These are phyloP conservation scores for Melanotus villosus DNA, from an alignment of 2,888 invertebrate genomes.

Conservation along the genomic window DNA sequence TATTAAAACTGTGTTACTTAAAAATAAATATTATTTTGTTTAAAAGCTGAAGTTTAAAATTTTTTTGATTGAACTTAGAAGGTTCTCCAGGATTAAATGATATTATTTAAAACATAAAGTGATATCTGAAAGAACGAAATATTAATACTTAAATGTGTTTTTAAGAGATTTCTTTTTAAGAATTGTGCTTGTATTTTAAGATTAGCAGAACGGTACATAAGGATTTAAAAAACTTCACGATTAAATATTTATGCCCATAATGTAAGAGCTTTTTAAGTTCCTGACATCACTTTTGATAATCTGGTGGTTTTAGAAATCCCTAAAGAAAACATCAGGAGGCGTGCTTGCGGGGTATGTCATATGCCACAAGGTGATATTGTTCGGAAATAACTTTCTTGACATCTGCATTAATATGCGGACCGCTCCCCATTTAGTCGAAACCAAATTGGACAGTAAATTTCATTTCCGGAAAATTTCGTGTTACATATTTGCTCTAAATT, in stretches of 20 bases:
- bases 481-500: neutral
- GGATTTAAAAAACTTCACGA: slow-evolving; percentile 7
- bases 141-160: no score
- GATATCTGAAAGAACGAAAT: no score
- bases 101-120: no score
- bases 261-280: neutral
- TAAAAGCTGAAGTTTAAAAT: no score
- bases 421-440: slow-evolving; percentile 10
- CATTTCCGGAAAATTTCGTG: slow-evolving; percentile 12
- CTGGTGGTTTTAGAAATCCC: slow-evolving; percentile 14
- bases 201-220: neutral
- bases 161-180: no score
- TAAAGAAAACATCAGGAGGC: neutral
- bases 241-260: slow-evolving; percentile 19
- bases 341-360: neutral
- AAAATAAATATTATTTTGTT: no score
- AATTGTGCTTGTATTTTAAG: neutral
- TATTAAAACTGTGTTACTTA: no score
- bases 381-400: slow-evolving; percentile 22
- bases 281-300: slow-evolving; percentile 14
- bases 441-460: slow-evolving; percentile 22
- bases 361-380: slow-evolving; percentile 8
- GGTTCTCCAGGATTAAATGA: no score
- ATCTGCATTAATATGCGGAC: slow-evolving; percentile 16
- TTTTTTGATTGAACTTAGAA: no score